Percentiles rank a stretch among this genome's conserved stretches.
phyloP scores from a whole-genome alignment of 2,888 invertebrate species.

The Lasiommata megera region DNA sequence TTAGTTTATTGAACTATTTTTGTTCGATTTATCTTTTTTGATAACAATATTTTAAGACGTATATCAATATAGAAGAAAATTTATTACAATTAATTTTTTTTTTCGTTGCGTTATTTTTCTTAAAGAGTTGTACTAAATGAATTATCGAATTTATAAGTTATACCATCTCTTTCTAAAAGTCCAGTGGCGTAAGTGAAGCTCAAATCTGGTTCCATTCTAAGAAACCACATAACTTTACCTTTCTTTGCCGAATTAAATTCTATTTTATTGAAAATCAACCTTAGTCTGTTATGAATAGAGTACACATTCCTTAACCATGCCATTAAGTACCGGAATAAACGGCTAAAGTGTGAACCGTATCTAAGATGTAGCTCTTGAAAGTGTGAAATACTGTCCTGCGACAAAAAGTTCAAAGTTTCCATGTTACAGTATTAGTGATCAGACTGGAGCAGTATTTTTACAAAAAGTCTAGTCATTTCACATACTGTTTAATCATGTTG shows the following conservation, averaged over 20 bases:
- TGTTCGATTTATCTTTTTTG: no score
- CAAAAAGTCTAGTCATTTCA: neutral
- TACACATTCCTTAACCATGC: constrained; percentile 1
- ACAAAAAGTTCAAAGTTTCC: constrained; percentile 49
- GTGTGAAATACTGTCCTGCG: constrained; percentile 56
- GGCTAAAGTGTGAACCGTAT: constrained; percentile 43
- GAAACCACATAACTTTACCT: constrained; percentile 9
- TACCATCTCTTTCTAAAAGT: neutral
- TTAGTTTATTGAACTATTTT: no score
- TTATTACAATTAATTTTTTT: no score
- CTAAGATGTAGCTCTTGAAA: constrained; percentile 47
- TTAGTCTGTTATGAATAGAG: neutral
- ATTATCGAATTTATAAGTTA: no score
- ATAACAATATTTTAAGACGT: no score
- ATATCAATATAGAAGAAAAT: no score
- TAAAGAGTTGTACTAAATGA: no score
- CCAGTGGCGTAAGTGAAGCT: neutral
- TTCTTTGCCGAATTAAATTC: no score
- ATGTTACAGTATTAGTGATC: constrained; percentile 17
- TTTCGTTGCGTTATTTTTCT: no score
- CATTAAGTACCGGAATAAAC: constrained; percentile 20
- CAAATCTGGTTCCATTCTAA: neutral
- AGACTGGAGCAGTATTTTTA: neutral
- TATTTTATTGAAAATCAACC: constrained; percentile 13
- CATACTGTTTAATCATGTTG: no score